Conservation (phyloP, 2,797 vertebrate species). For the Notamacropus eugenii region DNA sequence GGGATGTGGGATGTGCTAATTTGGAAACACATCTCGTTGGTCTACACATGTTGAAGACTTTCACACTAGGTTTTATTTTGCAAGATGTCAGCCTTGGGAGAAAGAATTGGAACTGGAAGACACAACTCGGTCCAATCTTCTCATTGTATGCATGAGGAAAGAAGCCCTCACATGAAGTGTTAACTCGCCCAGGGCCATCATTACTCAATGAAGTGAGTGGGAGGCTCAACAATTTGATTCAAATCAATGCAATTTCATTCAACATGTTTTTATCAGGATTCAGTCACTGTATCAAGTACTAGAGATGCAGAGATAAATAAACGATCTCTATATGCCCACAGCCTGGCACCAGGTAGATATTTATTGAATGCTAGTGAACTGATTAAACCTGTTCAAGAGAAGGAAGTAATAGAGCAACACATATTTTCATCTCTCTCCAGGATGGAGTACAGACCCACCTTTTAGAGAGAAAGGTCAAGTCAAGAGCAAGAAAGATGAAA, state of each 20-base stretch:
- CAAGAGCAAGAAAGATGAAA: background rate
- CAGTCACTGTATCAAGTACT: background rate
- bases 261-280: background rate
- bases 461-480: background rate
- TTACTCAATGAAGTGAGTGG: background rate
- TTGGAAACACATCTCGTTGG: background rate
- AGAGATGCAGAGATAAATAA: background rate
- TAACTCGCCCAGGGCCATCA: background rate
- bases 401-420: background rate
- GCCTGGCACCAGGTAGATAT: background rate
- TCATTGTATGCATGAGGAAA: background rate
- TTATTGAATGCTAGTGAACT: background rate
- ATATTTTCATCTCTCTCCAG: background rate
- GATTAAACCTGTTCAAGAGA: background rate
- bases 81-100: slow-evolving; percentile 16
- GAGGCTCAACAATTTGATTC: background rate
- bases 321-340: background rate
- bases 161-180: background rate
- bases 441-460: background rate
- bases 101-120: background rate
- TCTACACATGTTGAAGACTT: background rate
- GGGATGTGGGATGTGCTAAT: background rate
- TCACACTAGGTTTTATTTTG: slow-evolving; percentile 33
- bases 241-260: background rate
- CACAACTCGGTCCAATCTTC: background rate